A percentile compares a stretch with the other conserved stretches of the same genome.
phyloP scores from a whole-genome alignment of 2,113 vertebrate species.

The Actinemys pallida region DNA sequence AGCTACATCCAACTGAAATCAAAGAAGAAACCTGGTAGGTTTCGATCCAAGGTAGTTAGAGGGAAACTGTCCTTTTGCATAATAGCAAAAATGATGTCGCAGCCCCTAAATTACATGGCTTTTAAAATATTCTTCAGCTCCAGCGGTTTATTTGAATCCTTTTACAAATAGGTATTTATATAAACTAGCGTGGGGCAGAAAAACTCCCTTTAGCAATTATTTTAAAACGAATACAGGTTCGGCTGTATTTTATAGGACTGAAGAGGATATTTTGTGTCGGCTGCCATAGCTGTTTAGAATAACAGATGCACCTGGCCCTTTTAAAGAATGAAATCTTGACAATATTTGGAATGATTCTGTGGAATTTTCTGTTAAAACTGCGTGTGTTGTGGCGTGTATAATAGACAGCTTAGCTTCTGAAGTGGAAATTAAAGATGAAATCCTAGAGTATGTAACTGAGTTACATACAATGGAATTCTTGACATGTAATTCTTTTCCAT shows the following conservation, averaged over 20 bases:
- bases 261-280: background rate
- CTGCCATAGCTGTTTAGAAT: background rate
- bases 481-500: background rate
- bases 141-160: background rate
- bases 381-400: background rate
- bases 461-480: background rate
- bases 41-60: conserved; percentile 59
- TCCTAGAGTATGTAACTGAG: background rate
- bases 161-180: background rate
- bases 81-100: conserved; percentile 12
- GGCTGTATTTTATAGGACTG: background rate
- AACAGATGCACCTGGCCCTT: background rate
- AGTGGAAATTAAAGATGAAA: background rate
- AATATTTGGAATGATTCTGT: background rate
- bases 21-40: no score
- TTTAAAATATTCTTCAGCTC: background rate
- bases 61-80: conserved; percentile 76
- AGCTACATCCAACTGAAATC: background rate
- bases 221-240: background rate
- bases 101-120: background rate
- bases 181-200: background rate
- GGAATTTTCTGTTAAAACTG: background rate
- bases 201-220: background rate
- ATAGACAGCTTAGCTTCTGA: background rate
- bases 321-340: background rate